Conservation (phyloP, 2,113 vertebrate species). For the Grammomys dolichurus region DNA sequence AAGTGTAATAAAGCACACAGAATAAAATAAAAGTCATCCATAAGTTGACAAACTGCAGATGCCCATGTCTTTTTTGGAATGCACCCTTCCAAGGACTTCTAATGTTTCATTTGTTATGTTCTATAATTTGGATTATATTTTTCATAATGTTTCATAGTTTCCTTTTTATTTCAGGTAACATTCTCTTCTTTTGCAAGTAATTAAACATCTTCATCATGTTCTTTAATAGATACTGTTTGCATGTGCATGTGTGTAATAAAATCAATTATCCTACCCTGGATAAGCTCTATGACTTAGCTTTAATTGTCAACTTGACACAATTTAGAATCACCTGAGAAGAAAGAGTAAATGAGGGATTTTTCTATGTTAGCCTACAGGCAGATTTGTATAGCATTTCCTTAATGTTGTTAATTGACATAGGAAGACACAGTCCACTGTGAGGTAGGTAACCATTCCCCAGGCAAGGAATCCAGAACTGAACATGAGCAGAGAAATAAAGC, state of each 20-base stretch:
- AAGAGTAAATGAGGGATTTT: not conserved
- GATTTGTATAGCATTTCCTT: not conserved
- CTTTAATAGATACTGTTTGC: not conserved
- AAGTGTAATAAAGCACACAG: conserved; percentile 54
- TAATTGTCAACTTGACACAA: not conserved
- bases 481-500: not conserved
- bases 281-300: not conserved
- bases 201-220: conserved; percentile 5
- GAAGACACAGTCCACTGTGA: not conserved
- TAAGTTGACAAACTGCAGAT: not conserved
- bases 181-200: conserved; percentile 43
- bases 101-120: not conserved
- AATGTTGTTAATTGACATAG: not conserved
- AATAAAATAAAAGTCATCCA: conserved; percentile 56
- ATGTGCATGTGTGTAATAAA: not conserved
- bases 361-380: not conserved
- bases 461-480: not conserved
- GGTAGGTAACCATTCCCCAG: not conserved
- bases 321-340: not conserved
- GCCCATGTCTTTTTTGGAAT: not conserved
- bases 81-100: not conserved
- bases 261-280: not conserved
- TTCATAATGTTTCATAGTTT: conserved; percentile 35
- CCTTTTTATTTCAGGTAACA: conserved; percentile 4
- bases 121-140: conserved; percentile 41